A percentile compares a stretch with the other conserved stretches of the same genome.
phyloP scores from a whole-genome alignment of 2,888 invertebrate species.

The Ctenicera cuprea region DNA sequence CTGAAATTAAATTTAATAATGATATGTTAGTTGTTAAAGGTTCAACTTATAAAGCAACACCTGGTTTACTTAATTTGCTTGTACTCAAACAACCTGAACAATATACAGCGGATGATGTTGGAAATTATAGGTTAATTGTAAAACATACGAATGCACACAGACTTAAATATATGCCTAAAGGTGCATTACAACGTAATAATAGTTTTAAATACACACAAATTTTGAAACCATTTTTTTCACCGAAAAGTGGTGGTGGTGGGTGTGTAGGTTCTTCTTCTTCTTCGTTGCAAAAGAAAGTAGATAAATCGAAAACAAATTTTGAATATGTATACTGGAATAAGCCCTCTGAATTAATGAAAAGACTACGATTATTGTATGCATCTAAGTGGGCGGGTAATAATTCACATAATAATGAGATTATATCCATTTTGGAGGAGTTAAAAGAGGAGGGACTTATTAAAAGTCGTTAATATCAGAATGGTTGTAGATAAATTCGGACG shows the following conservation, averaged over 20 bases:
- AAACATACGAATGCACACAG: slow-evolving; percentile 11
- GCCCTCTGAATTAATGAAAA: neutral
- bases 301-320: neutral
- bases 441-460: slow-evolving; percentile 5
- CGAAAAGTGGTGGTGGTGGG: too few relatives aligned
- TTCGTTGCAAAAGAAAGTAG: neutral
- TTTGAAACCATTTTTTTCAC: neutral
- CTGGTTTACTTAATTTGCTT: slow-evolving; percentile 17
- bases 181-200: neutral
- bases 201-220: neutral
- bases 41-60: slow-evolving; percentile 15
- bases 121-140: slow-evolving; percentile 25
- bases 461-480: slow-evolving; percentile 5
- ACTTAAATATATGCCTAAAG: neutral
- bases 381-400: slow-evolving; percentile 17
- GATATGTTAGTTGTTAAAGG: neutral
- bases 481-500: slow-evolving; percentile 1
- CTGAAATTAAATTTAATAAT: neutral
- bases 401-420: slow-evolving; percentile 23
- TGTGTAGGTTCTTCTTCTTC: too few relatives aligned
- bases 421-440: slow-evolving; percentile 3
- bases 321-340: slow-evolving; percentile 15
- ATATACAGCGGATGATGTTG: neutral
- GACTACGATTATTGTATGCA: slow-evolving; percentile 9
- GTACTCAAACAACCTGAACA: slow-evolving; percentile 1